Percentiles rank a stretch among this genome's conserved stretches.
phyloP scores from a whole-genome alignment of 1,140 invertebrate genomes.

The Trissolcus basalis region DNA sequence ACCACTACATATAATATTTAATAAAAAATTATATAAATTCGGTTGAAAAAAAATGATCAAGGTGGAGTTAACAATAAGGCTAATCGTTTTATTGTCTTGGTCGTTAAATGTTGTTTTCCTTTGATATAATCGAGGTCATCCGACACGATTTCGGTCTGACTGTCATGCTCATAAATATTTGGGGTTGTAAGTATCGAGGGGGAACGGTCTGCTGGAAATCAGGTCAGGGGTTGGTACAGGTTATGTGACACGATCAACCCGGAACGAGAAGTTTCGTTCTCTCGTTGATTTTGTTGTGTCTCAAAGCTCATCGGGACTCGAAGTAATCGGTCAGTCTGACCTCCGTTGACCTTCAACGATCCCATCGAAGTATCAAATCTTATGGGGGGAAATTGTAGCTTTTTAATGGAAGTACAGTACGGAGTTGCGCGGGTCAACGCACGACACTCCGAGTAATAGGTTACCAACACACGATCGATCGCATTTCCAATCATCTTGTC shows the following conservation, averaged over 20 bases:
- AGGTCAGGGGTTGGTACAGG: slow-evolving; percentile 30
- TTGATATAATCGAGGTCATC: no score
- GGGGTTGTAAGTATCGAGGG: not conserved
- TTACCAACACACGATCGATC: slow-evolving; percentile 66
- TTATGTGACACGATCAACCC: slow-evolving; percentile 18
- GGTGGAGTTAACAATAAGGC: no score
- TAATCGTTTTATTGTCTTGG: no score
- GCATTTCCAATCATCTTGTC: slow-evolving; percentile 60
- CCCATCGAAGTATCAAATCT: no score
- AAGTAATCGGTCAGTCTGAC: no score
- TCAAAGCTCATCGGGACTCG: not conserved
- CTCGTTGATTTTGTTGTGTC: no score
- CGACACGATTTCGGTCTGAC: no score
- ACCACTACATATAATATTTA: no score
- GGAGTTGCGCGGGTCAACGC: slow-evolving; percentile 55
- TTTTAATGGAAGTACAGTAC: not conserved
- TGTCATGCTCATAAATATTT: not conserved
- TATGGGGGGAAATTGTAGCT: not conserved
- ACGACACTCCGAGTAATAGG: slow-evolving; percentile 55
- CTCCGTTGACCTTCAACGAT: no score
- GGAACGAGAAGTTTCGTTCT: not conserved
- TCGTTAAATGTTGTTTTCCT: no score
- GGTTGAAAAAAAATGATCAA: no score
- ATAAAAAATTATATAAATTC: no score
- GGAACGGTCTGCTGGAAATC: slow-evolving; percentile 14